Evolutionary conservation across 1,140 invertebrate genomes (phyloP), one percentile per base, ranked within the genome.

Genomic region (Holcopasites calliopsidis): DNA sequence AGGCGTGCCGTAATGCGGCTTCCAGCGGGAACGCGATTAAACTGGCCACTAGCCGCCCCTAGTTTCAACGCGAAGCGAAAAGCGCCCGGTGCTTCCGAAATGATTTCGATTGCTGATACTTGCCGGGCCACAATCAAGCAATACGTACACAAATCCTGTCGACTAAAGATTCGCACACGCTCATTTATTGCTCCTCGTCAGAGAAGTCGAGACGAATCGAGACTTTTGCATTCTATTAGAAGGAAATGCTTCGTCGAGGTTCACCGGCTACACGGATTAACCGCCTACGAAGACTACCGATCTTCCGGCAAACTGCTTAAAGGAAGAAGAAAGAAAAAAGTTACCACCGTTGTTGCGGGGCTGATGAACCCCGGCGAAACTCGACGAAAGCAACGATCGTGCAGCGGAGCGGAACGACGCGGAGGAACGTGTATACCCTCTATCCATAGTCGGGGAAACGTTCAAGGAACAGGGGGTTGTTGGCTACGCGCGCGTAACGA

Each of bases 1-100:
- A 57, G 71, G 31, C 71, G 16, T 23, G 50, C n/a, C 50, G 71
- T 18, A 55, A 55, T 31, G 70, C 21, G 60, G 49, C 60, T 54
- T 42, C 35, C n/a, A 35, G 26, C 28, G n/a, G 23, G 35, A n/a
- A 7, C 10, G 10, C 18, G n/a, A 33, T 54, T 33, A 64, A 64
- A 52, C 40, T 21, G 13, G n/a, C 4, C 49, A 21, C n/a, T 13
- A 11, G n/a, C 44, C 21, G 26, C n/a, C 26, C 44, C 21, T 10
- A 18, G 18, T 44, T 11, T 8, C 26, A 28, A 31, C n/a, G 31
- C 23, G 33, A 31, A 26, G 31, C 8, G n/a, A 26, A 62, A 72
- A n/a, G 58, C 23, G 35, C 2, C 18, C 13, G 7, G n/a, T 47
- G 8, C 11, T 35, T 3, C 31, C 5, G 35, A 31, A 64, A 72